Conservation (phyloP, 1,140 invertebrate species). For the Trachelipus rathkii region DNA sequence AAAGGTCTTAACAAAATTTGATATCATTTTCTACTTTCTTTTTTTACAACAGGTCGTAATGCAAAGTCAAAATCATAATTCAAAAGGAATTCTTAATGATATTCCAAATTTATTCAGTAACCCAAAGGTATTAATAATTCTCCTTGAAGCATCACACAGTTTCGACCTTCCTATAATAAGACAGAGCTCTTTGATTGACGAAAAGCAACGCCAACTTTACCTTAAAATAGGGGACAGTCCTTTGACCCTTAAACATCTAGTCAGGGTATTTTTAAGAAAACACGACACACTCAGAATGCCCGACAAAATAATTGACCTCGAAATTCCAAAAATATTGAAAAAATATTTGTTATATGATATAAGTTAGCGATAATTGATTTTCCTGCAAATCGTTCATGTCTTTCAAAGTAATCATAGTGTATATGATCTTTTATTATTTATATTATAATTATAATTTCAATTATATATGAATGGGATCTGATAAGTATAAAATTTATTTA, state of each 20-base stretch:
- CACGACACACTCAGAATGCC: not conserved
- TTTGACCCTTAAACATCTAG: constrained; percentile 62
- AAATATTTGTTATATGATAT: not conserved
- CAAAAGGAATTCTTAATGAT: constrained; percentile 72
- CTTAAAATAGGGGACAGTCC: constrained; percentile 65
- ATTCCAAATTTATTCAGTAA: constrained; percentile 62
- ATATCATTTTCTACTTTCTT: too few species aligned
- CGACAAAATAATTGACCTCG: not conserved
- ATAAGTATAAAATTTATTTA: too few species aligned
- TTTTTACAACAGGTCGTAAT: constrained; percentile 64
- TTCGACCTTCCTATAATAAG: constrained; percentile 75
- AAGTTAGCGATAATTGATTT: not conserved
- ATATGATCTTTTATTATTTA: too few species aligned
- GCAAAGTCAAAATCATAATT: constrained; percentile 76
- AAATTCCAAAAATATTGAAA: not conserved
- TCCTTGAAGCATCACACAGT: constrained; percentile 70
- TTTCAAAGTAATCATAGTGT: too few species aligned
- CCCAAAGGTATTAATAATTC: constrained; percentile 61
- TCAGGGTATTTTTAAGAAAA: constrained; percentile 59
- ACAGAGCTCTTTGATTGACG: constrained; percentile 61
- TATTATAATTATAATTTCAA: too few species aligned
- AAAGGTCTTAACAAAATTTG: too few species aligned
- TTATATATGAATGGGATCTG: too few species aligned
- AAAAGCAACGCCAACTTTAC: constrained; percentile 62
- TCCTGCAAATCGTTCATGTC: not conserved